These are phyloP conservation scores for Oligia strigilis DNA, from an alignment of 2,888 invertebrate genomes.

Conservation along the genomic window DNA sequence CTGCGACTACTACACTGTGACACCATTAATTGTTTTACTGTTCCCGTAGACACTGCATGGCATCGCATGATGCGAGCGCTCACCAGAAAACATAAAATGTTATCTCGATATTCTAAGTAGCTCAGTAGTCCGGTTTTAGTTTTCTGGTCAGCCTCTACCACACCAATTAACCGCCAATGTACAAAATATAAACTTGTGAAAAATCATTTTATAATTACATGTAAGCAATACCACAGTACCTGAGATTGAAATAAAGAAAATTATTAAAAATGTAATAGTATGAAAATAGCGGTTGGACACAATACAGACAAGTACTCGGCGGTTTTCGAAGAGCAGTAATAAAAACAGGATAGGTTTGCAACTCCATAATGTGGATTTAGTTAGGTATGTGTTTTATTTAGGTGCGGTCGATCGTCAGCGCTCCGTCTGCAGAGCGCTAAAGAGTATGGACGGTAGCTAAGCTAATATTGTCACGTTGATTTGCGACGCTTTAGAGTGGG, in stretches of 20 bases:
- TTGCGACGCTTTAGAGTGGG: slow-evolving; percentile 49
- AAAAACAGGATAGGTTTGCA: slow-evolving; percentile 70
- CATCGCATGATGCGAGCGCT: slow-evolving; percentile 52
- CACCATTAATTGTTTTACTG: slow-evolving; percentile 75
- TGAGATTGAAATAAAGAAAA: slow-evolving; percentile 82
- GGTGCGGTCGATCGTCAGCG: slow-evolving; percentile 63
- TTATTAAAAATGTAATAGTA: slow-evolving; percentile 81
- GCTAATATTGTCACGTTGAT: slow-evolving; percentile 29
- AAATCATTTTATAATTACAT: slow-evolving; percentile 84
- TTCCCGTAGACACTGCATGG: slow-evolving; percentile 71
- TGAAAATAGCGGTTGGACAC: slow-evolving; percentile 82
- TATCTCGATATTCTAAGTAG: slow-evolving; percentile 33
- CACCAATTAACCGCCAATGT: slow-evolving; percentile 79
- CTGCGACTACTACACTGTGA: slow-evolving; percentile 64
- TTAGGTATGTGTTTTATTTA: slow-evolving; percentile 67
- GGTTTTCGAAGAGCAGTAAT: slow-evolving; percentile 73
- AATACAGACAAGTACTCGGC: slow-evolving; percentile 70
- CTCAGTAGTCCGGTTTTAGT: slow-evolving; percentile 46
- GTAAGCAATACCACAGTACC: slow-evolving; percentile 90
- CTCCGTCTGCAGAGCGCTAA: slow-evolving; percentile 2
- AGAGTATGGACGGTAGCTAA: slow-evolving; percentile 17
- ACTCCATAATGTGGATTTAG: slow-evolving; percentile 66
- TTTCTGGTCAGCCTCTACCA: slow-evolving; percentile 67
- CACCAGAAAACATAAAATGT: slow-evolving; percentile 49
- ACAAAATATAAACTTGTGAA: slow-evolving; percentile 69